Evolutionary conservation across 1,140 invertebrate species (phyloP), one percentile per base, ranked within the genome.

Genomic region (Scaptodrosophila lebanonensis): DNA sequence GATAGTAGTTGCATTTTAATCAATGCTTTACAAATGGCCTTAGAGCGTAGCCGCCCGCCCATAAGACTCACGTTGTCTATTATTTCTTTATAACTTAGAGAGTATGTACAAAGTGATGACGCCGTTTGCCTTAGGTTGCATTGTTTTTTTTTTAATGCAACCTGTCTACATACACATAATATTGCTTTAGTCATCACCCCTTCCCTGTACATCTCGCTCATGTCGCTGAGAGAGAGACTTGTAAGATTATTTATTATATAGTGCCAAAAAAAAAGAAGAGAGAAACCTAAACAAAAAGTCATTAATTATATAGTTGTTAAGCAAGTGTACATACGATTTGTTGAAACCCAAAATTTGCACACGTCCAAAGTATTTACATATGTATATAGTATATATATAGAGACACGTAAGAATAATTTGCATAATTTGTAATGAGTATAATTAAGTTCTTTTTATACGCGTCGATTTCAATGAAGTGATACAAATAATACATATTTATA

Each of bases 191-290:
- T 51, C 60, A 33, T 8, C 12, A 32, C 33, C 22, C n/a, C 20
- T 25, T 43, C 12, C 13, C 42, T 60, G 25, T 17, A 16, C 30
- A 38, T 7, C 16, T 38, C 47, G 30, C 16, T 29, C 8, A 33
- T 25, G 12, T 20, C n/a, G 45, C 16, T 15, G 20, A 39, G 63
- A 82, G 75, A 77, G 75, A 77, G 73, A 82, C 72, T 72, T 47
- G 68, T 82, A 77, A 77, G 73, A 82, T 73, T 79, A 77, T 79
- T 82, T 79, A 77, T 77, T 77, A 42, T 56, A 58, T 77, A 79
- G 75, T 82, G 75, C 75, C 75, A 82, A 79, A 79, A 50, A 65
- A 0, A 47, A 44, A 43, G 29, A 25, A 30, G 11, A 54, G 49
- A 50, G 38, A 57, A 42, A 53, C 27, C 30, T 18, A 38, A 52